phyloP scores from a whole-genome alignment of 2,797 vertebrate species.

The Ciconia nigra region DNA sequence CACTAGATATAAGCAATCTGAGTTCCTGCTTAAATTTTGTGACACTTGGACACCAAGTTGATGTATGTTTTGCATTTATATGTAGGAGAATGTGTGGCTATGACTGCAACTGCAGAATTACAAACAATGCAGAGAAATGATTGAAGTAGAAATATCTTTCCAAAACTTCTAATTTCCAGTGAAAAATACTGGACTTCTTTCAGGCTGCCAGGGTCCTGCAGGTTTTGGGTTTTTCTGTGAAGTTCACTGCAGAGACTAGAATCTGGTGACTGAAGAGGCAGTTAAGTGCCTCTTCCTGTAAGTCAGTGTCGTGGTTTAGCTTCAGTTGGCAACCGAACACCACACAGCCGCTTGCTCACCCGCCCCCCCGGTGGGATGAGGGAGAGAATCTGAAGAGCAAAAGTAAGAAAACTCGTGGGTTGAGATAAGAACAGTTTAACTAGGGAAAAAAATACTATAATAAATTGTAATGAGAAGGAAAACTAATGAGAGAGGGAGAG shows the following conservation, averaged over 20 bases:
- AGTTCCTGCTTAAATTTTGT: neutral
- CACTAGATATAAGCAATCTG: neutral
- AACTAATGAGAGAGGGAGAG: no score
- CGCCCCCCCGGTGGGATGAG: no score
- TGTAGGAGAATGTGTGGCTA: neutral
- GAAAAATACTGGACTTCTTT: neutral
- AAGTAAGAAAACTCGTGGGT: no score
- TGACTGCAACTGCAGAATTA: neutral
- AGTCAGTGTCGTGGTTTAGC: neutral
- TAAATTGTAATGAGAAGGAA: no score
- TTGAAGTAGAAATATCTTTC: neutral
- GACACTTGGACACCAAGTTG: neutral
- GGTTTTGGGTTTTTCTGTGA: neutral
- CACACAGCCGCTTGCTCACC: no score
- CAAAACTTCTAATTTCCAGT: neutral
- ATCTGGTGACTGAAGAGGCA: neutral
- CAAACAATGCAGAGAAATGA: neutral
- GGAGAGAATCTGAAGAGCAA: no score
- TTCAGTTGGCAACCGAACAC: no score
- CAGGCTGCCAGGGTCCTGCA: neutral
- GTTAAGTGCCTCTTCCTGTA: neutral
- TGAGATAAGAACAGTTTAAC: no score
- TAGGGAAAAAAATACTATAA: no score
- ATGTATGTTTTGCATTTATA: neutral
- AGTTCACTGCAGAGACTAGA: neutral